Percentiles rank a stretch among this genome's conserved stretches.
These are phyloP conservation scores for Ochropleura plecta DNA, from an alignment of 2,888 invertebrate species.

Conservation along the genomic window DNA sequence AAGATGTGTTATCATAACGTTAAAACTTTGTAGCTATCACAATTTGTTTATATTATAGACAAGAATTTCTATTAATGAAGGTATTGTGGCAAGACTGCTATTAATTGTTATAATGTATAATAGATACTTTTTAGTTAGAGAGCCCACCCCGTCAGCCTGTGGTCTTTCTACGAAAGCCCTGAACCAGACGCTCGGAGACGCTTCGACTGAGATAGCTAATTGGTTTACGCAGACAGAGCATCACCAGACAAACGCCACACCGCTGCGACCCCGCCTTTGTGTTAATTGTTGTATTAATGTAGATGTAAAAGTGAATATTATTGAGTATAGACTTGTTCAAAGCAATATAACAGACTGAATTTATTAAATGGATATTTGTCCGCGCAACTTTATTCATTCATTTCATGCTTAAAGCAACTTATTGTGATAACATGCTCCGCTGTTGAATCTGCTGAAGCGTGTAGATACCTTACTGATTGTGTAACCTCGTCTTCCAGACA, in stretches of 20 bases:
- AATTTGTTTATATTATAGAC: slow-evolving; percentile 47
- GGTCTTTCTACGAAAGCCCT: slow-evolving; percentile 63
- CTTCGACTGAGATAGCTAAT: slow-evolving; percentile 58
- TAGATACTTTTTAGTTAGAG: slow-evolving; percentile 49
- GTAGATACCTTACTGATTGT: slow-evolving; percentile 34
- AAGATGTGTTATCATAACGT: slow-evolving; percentile 27
- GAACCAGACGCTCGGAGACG: slow-evolving; percentile 46
- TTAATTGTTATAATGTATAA: slow-evolving; percentile 52
- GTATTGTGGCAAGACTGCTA: slow-evolving; percentile 66
- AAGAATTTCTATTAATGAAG: slow-evolving; percentile 48
- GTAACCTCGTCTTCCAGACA: slow-evolving; percentile 56
- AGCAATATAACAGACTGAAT: slow-evolving; percentile 61
- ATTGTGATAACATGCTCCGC: slow-evolving; percentile 40
- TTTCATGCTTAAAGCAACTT: slow-evolving; percentile 45
- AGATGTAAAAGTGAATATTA: slow-evolving; percentile 35
- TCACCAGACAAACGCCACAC: slow-evolving; percentile 32
- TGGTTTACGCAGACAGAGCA: slow-evolving; percentile 38
- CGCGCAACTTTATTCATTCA: slow-evolving; percentile 47
- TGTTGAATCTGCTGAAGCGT: slow-evolving; percentile 6
- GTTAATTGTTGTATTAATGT: slow-evolving; percentile 52
- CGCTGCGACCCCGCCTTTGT: slow-evolving; percentile 56
- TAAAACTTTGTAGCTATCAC: slow-evolving; percentile 35
- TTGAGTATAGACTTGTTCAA: slow-evolving; percentile 50
- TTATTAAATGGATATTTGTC: slow-evolving; percentile 36
- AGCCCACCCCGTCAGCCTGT: slow-evolving; percentile 45